Evolutionary conservation across 2,797 vertebrate genomes (phyloP).

Genomic region (Threskiornis aethiopicus): DNA sequence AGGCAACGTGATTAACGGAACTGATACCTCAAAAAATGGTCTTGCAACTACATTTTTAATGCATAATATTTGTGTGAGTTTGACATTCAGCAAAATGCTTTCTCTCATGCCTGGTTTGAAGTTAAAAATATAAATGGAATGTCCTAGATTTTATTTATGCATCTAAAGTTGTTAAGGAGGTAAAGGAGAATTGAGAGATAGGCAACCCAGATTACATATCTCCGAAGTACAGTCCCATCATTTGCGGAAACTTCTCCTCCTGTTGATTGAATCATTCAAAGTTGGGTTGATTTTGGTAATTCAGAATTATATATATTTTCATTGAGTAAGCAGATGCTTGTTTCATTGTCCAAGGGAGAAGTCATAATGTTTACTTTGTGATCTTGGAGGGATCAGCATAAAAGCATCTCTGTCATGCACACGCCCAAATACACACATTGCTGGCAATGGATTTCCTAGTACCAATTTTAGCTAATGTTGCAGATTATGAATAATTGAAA

Average conservation of each 20-base stretch:
- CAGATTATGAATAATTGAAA: conserved; percentile 14
- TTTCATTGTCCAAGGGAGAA: conserved; percentile 30
- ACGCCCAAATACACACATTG: neutral
- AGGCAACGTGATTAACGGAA: neutral
- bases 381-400: neutral
- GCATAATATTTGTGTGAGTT: conserved; percentile 12
- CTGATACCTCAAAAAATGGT: conserved; percentile 32
- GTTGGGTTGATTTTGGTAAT: neutral
- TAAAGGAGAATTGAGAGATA: conserved; percentile 20
- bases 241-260: neutral
- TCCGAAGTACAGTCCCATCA: neutral
- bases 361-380: neutral
- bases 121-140: conserved; percentile 57
- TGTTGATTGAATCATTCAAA: neutral
- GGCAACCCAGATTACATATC: conserved; percentile 4
- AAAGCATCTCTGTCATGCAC: neutral
- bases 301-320: neutral
- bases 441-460: neutral
- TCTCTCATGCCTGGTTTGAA: conserved; percentile 46
- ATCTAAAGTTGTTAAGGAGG: conserved; percentile 33
- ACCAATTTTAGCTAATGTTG: conserved; percentile 37
- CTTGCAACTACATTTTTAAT: conserved; percentile 51
- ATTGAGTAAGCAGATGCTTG: neutral
- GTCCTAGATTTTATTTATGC: conserved; percentile 58
- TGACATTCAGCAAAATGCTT: conserved; percentile 63